Evolutionary conservation across 2,888 invertebrate species (phyloP).

Genomic region (Agrotis clavis): DNA sequence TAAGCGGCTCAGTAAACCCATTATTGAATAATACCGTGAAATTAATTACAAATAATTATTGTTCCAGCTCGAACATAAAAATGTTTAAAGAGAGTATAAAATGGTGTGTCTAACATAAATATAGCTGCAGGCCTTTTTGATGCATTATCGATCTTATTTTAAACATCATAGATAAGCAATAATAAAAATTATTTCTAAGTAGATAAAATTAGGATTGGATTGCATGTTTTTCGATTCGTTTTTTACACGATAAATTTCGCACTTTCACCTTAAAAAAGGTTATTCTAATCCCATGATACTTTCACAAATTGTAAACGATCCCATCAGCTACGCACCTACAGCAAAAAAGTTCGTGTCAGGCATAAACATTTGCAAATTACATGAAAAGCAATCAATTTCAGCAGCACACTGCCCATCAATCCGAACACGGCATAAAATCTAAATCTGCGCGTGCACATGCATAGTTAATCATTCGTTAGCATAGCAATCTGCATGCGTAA

Average conservation of each 20-base stretch:
- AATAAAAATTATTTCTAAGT: no score
- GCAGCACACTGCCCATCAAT: slow-evolving; percentile 61
- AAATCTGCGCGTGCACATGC: slow-evolving; percentile 79
- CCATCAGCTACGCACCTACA: slow-evolving; percentile 1
- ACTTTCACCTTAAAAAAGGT: not conserved
- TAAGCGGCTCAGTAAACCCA: slow-evolving; percentile 30
- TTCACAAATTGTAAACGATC: slow-evolving; percentile 18
- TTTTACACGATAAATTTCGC: no score
- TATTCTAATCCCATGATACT: not conserved
- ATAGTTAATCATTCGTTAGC: slow-evolving; percentile 90
- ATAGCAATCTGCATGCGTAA: slow-evolving; percentile 90
- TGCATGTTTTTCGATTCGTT: no score
- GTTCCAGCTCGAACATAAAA: slow-evolving; percentile 1
- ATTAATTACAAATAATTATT: slow-evolving; percentile 26
- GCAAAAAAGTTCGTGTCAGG: slow-evolving; percentile 41
- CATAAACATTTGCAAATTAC: slow-evolving; percentile 58
- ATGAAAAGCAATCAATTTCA: slow-evolving; percentile 59
- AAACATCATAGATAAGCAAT: no score
- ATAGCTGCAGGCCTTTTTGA: slow-evolving; percentile 18
- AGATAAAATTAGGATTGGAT: no score
- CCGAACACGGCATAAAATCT: slow-evolving; percentile 70
- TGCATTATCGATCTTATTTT: slow-evolving; percentile 5
- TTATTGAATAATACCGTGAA: slow-evolving; percentile 50
- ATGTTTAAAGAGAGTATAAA: not conserved
- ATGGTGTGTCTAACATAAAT: slow-evolving; percentile 11